Conservation (phyloP, 2,888 invertebrate genomes). For the Toxonevra muliebris region DNA sequence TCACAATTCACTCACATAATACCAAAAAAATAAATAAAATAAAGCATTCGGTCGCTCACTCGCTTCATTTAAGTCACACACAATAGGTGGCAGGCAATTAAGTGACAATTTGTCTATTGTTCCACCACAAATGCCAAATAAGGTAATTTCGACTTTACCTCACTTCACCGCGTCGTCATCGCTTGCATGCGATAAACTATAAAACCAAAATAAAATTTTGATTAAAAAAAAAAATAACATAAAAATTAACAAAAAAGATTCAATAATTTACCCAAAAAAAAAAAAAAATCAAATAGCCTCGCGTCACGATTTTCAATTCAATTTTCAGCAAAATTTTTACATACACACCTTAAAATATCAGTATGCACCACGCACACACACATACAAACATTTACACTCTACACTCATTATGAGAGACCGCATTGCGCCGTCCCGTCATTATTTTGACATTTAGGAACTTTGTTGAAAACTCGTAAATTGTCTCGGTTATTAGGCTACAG, state of each 20-base stretch:
- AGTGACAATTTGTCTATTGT: conserved; percentile 38
- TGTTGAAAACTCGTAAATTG: conserved; percentile 41
- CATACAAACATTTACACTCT: neutral
- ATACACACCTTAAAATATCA: neutral
- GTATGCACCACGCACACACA: conserved; percentile 1
- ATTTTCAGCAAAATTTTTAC: neutral
- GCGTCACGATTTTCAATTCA: conserved; percentile 34
- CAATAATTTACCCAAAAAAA: too few species aligned
- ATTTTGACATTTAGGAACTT: conserved; percentile 38
- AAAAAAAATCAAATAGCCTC: conserved; percentile 23
- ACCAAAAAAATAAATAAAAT: too few species aligned
- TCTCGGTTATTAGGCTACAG: conserved; percentile 31
- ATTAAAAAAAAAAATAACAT: neutral
- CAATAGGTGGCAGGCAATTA: conserved; percentile 34
- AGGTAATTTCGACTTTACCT: conserved; percentile 18
- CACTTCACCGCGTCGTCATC: neutral
- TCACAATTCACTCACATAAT: too few species aligned
- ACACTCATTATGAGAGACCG: neutral
- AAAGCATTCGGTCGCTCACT: too few species aligned
- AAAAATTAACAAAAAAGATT: neutral
- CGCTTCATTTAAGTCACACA: neutral
- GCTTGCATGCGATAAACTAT: neutral
- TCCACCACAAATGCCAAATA: conserved; percentile 29
- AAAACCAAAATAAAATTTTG: neutral
- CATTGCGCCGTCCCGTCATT: conserved; percentile 20